Conservation (phyloP, 2,888 invertebrate species). For the Globia sparganii region DNA sequence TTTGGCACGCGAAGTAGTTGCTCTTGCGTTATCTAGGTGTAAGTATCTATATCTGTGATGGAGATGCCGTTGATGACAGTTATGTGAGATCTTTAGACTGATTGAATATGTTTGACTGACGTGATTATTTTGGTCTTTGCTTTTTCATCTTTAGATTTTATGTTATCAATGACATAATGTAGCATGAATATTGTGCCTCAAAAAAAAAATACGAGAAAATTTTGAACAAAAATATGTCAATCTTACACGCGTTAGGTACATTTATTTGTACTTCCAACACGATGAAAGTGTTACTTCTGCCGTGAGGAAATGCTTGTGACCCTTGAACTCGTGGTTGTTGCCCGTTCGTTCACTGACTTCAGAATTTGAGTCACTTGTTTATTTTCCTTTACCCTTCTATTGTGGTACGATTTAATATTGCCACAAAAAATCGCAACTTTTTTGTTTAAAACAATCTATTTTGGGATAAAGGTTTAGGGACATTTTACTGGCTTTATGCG, state of each 20-base stretch:
- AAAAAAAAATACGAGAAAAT: neutral
- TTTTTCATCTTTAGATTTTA: neutral
- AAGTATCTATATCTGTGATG: too few relatives aligned
- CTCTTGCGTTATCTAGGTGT: too few relatives aligned
- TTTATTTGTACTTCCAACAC: neutral
- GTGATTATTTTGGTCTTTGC: neutral
- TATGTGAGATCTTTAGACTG: neutral
- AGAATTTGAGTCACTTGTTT: slow-evolving; percentile 16
- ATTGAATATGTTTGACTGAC: neutral
- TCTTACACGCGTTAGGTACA: neutral
- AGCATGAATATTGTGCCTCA: neutral
- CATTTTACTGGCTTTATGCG: slow-evolving; percentile 23
- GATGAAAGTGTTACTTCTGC: neutral
- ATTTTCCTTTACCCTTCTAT: slow-evolving; percentile 29
- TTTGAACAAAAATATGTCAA: neutral
- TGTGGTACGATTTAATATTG: slow-evolving; percentile 7
- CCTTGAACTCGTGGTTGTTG: slow-evolving; percentile 46
- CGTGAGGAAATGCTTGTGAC: slow-evolving; percentile 11
- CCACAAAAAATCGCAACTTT: slow-evolving; percentile 9
- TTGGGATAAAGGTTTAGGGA: neutral
- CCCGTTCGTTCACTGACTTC: slow-evolving; percentile 43
- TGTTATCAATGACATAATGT: neutral
- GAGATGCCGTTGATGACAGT: neutral
- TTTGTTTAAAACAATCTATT: slow-evolving; percentile 6
- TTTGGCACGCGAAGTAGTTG: too few relatives aligned